Conservation (phyloP, 2,797 vertebrate species). For the Smutsia gigantea region DNA sequence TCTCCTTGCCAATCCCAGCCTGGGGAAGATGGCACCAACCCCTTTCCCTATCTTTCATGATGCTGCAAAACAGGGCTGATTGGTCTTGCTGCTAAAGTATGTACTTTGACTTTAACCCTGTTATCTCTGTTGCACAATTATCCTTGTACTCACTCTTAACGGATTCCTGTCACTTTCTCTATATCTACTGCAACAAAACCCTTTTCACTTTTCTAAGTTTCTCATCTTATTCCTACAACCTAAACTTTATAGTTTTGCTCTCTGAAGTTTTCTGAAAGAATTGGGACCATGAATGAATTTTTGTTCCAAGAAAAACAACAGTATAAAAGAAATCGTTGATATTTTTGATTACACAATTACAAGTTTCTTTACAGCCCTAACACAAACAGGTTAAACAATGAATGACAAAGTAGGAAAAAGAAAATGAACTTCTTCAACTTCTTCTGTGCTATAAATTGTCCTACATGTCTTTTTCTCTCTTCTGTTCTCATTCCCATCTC, state of each 20-base stretch:
- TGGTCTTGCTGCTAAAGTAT: background rate
- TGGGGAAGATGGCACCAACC: background rate
- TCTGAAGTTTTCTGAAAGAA: background rate
- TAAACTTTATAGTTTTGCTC: background rate
- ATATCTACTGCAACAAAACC: background rate
- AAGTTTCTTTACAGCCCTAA: background rate
- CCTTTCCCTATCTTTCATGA: background rate
- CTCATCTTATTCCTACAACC: background rate
- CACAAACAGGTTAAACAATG: background rate
- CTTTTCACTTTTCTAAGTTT: background rate
- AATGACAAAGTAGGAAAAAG: background rate
- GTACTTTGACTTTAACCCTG: background rate
- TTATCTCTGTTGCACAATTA: background rate
- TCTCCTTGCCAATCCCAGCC: background rate
- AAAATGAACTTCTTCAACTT: background rate
- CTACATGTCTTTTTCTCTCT: background rate
- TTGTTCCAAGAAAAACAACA: background rate
- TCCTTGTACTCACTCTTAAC: background rate
- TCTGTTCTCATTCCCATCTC: background rate
- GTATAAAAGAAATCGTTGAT: background rate
- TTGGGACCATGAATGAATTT: background rate
- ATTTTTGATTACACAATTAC: background rate
- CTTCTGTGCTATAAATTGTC: background rate
- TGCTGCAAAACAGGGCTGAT: background rate
- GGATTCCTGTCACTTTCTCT: background rate